Evolutionary conservation across 1,140 invertebrate genomes (phyloP).

Genomic region (Gonioctena quinquepunctata): DNA sequence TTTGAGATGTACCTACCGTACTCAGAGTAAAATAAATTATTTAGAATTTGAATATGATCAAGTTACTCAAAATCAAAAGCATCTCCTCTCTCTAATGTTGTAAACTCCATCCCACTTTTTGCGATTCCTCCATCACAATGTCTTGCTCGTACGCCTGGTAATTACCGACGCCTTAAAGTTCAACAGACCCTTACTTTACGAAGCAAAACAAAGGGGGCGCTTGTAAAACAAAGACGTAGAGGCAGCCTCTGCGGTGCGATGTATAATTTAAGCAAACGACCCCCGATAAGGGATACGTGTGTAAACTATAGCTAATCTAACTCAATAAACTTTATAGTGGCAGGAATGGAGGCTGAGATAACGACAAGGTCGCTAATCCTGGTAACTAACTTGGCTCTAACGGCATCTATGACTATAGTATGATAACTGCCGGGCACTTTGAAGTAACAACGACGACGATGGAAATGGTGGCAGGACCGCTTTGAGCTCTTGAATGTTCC

Average conservation of each 20-base stretch:
- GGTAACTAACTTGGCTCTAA: constrained; percentile 39
- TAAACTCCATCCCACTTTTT: constrained; percentile 1
- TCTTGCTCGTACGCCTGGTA: constrained; percentile 17
- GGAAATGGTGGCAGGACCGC: background rate
- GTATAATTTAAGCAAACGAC: constrained; percentile 43
- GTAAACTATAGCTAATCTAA: constrained; percentile 57
- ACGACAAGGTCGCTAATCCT: constrained; percentile 54
- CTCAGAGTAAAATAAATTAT: too few species aligned
- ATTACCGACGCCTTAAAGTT: constrained; percentile 28
- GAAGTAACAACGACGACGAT: background rate
- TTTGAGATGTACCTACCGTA: too few species aligned
- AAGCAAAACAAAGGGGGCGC: constrained; percentile 25
- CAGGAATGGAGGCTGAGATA: constrained; percentile 56
- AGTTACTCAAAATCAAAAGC: too few species aligned
- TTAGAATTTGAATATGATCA: too few species aligned
- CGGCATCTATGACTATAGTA: constrained; percentile 34
- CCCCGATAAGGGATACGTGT: constrained; percentile 54
- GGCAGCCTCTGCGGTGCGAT: background rate
- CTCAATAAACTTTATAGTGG: constrained; percentile 58
- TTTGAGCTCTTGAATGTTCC: background rate
- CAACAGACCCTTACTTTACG: constrained; percentile 19
- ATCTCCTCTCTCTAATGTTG: background rate
- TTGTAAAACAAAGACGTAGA: constrained; percentile 28
- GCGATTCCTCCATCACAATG: constrained; percentile 17
- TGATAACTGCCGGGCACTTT: constrained; percentile 21